These are phyloP conservation scores for Prunella strophiata DNA, from an alignment of 2,797 vertebrate species.

Conservation along the genomic window DNA sequence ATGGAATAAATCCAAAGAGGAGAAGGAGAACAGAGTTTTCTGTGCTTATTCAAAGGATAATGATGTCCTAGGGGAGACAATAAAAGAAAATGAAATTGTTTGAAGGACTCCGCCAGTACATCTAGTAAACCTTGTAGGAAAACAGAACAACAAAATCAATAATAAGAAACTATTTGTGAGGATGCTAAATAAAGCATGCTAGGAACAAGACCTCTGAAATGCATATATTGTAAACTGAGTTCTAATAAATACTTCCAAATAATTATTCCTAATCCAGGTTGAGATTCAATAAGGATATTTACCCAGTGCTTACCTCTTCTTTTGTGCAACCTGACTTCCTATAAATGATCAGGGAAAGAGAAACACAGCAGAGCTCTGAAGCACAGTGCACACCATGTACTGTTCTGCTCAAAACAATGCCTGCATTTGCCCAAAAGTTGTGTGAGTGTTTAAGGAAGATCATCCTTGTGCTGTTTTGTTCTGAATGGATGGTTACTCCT, in stretches of 20 bases:
- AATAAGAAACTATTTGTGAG: neutral
- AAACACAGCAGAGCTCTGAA: neutral
- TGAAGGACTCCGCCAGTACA: neutral
- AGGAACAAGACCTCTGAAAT: neutral
- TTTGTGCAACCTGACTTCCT: neutral
- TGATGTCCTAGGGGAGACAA: slow-evolving; percentile 44
- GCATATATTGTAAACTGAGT: neutral
- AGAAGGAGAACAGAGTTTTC: slow-evolving; percentile 18
- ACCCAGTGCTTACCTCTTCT: neutral
- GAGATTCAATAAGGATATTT: neutral
- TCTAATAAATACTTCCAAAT: neutral
- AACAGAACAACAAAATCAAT: slow-evolving; percentile 23
- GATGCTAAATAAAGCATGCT: neutral
- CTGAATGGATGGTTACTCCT: neutral
- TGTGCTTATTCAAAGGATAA: slow-evolving; percentile 46
- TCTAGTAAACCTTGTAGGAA: slow-evolving; percentile 14
- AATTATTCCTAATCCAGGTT: neutral
- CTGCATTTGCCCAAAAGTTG: neutral
- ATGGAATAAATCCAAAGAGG: slow-evolving; percentile 37
- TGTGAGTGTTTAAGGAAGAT: neutral
- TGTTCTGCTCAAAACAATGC: neutral
- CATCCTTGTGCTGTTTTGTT: neutral
- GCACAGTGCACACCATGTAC: fast-evolving
- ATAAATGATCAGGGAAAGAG: neutral
- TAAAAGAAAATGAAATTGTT: slow-evolving; percentile 46